phyloP scores from a whole-genome alignment of 1,140 invertebrate species.

The Eulimnadia texana region DNA sequence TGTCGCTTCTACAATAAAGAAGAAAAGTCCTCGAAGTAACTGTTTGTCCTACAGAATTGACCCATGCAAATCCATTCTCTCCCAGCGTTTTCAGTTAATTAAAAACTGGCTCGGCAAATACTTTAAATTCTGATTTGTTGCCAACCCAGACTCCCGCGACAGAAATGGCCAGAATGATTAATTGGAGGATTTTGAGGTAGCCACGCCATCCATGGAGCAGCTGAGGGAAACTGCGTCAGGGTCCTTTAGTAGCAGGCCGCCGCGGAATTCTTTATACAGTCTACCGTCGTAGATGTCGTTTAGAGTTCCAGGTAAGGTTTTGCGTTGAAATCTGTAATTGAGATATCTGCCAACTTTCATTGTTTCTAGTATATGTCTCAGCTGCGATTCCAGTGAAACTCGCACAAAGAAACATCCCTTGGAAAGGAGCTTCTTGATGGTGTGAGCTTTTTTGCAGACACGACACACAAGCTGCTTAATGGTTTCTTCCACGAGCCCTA shows the following conservation, averaged over 20 bases:
- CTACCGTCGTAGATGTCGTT: neutral
- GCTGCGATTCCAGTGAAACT: too few relatives aligned
- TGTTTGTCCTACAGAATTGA: neutral
- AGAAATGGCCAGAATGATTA: neutral
- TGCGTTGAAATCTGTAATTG: too few relatives aligned
- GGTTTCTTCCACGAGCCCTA: too few relatives aligned
- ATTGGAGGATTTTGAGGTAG: neutral
- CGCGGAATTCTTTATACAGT: neutral
- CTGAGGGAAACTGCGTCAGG: neutral
- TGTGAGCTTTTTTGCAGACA: too few relatives aligned
- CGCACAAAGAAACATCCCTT: too few relatives aligned
- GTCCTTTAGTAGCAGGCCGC: neutral
- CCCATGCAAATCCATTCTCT: neutral
- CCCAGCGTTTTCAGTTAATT: neutral
- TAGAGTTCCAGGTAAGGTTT: too few relatives aligned
- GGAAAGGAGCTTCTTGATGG: too few relatives aligned
- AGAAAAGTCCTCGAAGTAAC: neutral
- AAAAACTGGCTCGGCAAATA: neutral
- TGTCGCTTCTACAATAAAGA: too few relatives aligned
- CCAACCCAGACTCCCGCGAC: neutral
- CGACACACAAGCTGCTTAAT: too few relatives aligned
- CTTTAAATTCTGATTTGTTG: neutral
- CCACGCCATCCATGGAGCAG: neutral
- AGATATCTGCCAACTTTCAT: too few relatives aligned
- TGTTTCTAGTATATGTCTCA: too few relatives aligned